phyloP scores from a whole-genome alignment of 2,113 vertebrate species.

The Arizona elegans region DNA sequence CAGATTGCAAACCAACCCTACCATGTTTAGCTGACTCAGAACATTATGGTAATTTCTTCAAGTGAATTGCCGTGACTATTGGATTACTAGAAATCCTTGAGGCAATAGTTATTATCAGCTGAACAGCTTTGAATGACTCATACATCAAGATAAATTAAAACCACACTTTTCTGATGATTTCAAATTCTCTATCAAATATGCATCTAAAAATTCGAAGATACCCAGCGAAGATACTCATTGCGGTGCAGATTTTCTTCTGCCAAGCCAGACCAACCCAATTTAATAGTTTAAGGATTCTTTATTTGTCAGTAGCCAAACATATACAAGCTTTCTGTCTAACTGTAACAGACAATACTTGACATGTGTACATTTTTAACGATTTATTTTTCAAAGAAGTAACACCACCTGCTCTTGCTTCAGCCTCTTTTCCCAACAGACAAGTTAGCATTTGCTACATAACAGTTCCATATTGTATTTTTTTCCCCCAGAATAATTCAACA shows the following conservation, averaged over 20 bases:
- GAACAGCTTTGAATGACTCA: neutral
- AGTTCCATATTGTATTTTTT: neutral
- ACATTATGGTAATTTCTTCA: neutral
- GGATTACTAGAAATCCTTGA: neutral
- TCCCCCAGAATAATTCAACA: neutral
- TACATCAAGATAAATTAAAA: neutral
- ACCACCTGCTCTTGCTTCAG: neutral
- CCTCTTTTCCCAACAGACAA: neutral
- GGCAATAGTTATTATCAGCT: neutral
- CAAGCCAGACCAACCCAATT: neutral
- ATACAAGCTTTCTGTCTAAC: neutral
- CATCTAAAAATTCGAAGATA: neutral
- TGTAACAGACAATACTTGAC: neutral
- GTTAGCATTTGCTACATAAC: neutral
- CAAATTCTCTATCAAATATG: neutral
- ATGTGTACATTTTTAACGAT: neutral
- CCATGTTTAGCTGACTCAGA: fast-evolving
- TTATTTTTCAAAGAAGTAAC: neutral
- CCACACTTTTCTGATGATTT: neutral
- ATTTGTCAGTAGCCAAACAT: neutral
- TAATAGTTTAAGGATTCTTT: neutral
- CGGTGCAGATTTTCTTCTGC: neutral
- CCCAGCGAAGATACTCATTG: neutral
- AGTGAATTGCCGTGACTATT: neutral
- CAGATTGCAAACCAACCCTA: neutral